phyloP scores from a whole-genome alignment of 2,797 vertebrate species.

The Ctenosaura bakeri region DNA sequence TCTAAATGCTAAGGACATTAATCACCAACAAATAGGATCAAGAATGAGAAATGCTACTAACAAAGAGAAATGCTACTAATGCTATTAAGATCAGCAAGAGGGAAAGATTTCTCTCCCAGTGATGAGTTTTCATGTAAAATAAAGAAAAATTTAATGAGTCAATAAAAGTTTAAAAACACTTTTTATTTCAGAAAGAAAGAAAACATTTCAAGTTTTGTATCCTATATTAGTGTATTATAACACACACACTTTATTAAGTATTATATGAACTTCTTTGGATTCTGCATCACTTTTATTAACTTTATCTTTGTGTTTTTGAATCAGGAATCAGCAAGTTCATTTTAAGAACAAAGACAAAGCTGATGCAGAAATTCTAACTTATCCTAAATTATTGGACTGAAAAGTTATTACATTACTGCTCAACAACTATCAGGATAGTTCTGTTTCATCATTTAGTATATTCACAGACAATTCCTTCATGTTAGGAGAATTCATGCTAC shows the following conservation, averaged over 20 bases:
- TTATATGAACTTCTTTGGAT: slow-evolving; percentile 4
- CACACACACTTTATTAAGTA: not conserved
- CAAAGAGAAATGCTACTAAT: not conserved
- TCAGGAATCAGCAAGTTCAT: slow-evolving; percentile 15
- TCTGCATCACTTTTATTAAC: slow-evolving; percentile 24
- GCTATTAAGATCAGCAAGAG: not conserved
- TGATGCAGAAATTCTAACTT: slow-evolving; percentile 36
- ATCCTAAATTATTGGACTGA: slow-evolving; percentile 40
- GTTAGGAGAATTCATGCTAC: slow-evolving; percentile 42
- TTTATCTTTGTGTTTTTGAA: slow-evolving; percentile 5
- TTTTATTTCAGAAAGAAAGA: not conserved
- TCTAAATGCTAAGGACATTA: not conserved
- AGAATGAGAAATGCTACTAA: not conserved
- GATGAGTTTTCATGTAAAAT: not conserved
- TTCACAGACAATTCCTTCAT: slow-evolving; percentile 41
- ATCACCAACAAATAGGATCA: not conserved
- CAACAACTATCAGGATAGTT: slow-evolving; percentile 27
- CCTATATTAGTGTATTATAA: slow-evolving; percentile 4
- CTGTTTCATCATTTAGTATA: slow-evolving; percentile 46
- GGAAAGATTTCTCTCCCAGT: not conserved
- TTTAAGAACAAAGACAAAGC: slow-evolving; percentile 20
- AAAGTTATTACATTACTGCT: slow-evolving; percentile 43
- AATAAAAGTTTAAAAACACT: not conserved
- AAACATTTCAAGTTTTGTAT: not conserved
- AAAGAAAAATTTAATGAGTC: not conserved